Evolutionary conservation across 2,888 invertebrate genomes (phyloP), one percentile per base, ranked within the genome.

Genomic region (Esperia sulphurella): DNA sequence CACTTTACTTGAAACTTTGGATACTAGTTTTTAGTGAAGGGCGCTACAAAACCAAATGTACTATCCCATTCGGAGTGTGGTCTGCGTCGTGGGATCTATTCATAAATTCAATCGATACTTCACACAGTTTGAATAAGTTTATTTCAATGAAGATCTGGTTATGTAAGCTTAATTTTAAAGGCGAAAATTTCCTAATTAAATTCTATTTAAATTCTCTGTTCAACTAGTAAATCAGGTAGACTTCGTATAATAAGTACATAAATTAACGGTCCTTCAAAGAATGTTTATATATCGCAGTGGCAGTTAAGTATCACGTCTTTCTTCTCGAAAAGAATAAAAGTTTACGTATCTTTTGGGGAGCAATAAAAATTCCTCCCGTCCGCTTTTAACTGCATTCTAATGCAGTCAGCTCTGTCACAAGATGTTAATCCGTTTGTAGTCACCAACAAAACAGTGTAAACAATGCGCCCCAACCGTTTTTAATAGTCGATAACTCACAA

Each of bases 281-380:
- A 28, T 47, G 48, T 69, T 61, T 65, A 65, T 65, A 58, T 63
- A 57, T 53, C 52, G 53, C 62, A 57, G 55, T 57, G 65, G 60
- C 63, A 66, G 68, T 79, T 77, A 76, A 75, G 76, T 70, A 71
- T 68, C 62, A 63, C 65, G 71, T 69, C 63, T 64, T 65, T 74
- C 67, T 69, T 63, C 52, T 59, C 52, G 61, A 68, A 70, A 68
- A 73, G 60, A 72, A 77, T 79, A 79, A 79, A 81, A 71, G 68
- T 80, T 84, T 76, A 82, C 77, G 77, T 76, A 71, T 48, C 61
- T 73, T 79, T 77, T 70, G 68, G 69, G 70, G 58, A 64, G 71
- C 59, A 68, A 79, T 86, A 82, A 86, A 85, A 83, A 83, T 80
- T 83, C 79, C 74, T 83, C 68, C 71, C 53, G 55, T 67, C 60